A percentile compares a stretch with the other conserved stretches of the same genome.
Conservation (phyloP, 2,113 vertebrate genomes). For the Proteles cristata region DNA sequence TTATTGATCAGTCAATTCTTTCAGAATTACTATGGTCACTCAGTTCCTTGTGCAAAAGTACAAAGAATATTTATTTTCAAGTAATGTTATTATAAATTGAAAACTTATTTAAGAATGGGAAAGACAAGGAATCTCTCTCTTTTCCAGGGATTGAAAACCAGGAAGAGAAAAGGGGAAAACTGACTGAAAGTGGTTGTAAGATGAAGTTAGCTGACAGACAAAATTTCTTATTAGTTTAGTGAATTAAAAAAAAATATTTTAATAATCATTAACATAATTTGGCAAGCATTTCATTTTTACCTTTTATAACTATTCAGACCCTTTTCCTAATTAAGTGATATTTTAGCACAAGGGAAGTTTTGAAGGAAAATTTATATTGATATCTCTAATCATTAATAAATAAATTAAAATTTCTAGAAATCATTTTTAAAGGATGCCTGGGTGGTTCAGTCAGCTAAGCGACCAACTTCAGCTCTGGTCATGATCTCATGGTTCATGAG, state of each 20-base stretch:
- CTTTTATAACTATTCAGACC: neutral
- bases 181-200: neutral
- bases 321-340: neutral
- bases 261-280: neutral
- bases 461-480: too few species aligned
- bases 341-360: conserved; percentile 12
- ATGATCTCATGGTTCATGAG: too few species aligned
- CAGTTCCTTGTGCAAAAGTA: neutral
- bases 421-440: too few species aligned
- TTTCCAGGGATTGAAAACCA: neutral
- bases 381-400: neutral
- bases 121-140: neutral
- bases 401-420: neutral
- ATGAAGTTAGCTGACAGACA: neutral
- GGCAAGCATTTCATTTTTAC: conserved; percentile 30
- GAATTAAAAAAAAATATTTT: neutral
- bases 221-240: neutral
- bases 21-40: conserved; percentile 7
- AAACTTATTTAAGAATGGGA: conserved; percentile 30
- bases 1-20: conserved; percentile 6
- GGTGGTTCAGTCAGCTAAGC: too few species aligned
- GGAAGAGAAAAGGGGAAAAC: neutral
- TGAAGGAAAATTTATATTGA: neutral
- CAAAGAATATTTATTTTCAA: neutral
- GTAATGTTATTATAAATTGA: conserved; percentile 39